A percentile compares a stretch with the other conserved stretches of the same genome.
Evolutionary conservation across 2,113 vertebrate species (phyloP).

Genomic region (Tupaia chinensis): DNA sequence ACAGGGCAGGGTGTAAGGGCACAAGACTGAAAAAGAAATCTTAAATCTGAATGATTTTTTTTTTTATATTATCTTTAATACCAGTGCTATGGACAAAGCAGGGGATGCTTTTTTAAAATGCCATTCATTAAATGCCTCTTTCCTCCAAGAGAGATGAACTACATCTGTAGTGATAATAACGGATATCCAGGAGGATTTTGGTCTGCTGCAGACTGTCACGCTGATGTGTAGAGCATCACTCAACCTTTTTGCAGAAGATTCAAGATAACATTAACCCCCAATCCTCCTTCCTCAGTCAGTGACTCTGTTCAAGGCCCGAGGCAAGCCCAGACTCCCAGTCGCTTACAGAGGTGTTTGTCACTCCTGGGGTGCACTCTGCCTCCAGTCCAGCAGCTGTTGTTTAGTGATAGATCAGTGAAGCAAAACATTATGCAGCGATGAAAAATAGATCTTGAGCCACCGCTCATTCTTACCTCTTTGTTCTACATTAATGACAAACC

Average conservation of each 20-base stretch:
- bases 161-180: not conserved
- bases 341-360: slow-evolving; percentile 82
- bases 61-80: not conserved
- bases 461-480: slow-evolving; percentile 89
- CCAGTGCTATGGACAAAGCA: not conserved
- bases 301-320: slow-evolving; percentile 86
- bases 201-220: slow-evolving; percentile 82
- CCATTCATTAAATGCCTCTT: not conserved
- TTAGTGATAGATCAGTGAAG: slow-evolving; percentile 96
- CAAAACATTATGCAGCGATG: slow-evolving; percentile 93
- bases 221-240: slow-evolving; percentile 84
- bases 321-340: slow-evolving; percentile 87
- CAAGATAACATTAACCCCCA: slow-evolving; percentile 84
- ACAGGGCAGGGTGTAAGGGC: not conserved
- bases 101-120: not conserved
- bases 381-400: slow-evolving; percentile 92
- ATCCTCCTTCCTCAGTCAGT: slow-evolving; percentile 82
- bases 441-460: slow-evolving; percentile 91
- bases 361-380: slow-evolving; percentile 85
- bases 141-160: slow-evolving; percentile 3
- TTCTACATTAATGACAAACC: slow-evolving; percentile 88
- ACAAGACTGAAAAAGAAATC: not conserved
- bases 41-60: not conserved
- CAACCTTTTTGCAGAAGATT: slow-evolving; percentile 81
- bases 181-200: not conserved